Conservation (phyloP, 2,797 vertebrate species). For the Hypotaenidia okinawae region DNA sequence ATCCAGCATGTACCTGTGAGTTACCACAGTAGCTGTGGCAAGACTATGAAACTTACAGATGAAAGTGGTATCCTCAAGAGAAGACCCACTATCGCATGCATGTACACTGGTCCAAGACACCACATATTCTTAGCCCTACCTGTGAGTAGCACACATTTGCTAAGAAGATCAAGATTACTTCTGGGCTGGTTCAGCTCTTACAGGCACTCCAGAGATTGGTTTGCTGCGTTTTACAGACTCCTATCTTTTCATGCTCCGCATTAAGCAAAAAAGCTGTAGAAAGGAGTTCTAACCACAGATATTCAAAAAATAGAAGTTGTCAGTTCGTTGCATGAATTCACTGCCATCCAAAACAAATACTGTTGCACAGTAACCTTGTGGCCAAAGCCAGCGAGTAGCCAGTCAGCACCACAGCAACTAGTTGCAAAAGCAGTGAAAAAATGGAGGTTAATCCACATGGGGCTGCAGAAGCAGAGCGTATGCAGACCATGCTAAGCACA, state of each 20-base stretch:
- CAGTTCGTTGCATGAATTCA: neutral
- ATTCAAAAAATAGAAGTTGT: neutral
- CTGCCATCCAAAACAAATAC: neutral
- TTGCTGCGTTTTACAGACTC: neutral
- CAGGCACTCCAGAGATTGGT: neutral
- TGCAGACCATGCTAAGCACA: rapidly evolving
- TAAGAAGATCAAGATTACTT: neutral
- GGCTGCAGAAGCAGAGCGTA: neutral
- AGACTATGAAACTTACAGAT: neutral
- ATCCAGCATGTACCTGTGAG: neutral
- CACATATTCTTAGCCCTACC: neutral
- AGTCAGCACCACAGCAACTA: neutral
- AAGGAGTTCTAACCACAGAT: neutral
- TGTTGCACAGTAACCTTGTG: neutral
- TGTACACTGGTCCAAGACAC: neutral
- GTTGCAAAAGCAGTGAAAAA: rapidly evolving
- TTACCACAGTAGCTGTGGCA: neutral
- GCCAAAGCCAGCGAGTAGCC: neutral
- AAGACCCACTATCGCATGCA: rapidly evolving
- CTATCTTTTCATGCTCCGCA: rapidly evolving
- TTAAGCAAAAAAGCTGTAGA: neutral
- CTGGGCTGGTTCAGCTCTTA: neutral
- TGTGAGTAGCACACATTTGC: rapidly evolving
- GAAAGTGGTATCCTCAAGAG: neutral
- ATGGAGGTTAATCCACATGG: rapidly evolving